These are phyloP conservation scores for Steinernema khuongi DNA, from an alignment of 1,140 invertebrate genomes.

Conservation along the genomic window DNA sequence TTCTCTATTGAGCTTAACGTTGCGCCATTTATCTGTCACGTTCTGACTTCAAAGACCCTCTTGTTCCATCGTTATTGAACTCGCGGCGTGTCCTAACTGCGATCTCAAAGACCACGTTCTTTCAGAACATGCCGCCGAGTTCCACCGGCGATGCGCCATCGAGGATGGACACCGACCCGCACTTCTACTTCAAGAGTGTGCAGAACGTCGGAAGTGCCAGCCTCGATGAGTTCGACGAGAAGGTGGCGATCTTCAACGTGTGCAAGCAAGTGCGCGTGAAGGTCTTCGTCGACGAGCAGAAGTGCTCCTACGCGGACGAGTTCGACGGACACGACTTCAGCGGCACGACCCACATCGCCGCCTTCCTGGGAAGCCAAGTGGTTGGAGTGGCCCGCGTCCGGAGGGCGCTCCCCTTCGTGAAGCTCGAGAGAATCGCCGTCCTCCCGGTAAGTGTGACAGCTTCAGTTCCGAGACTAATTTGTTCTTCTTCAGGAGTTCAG, in stretches of 20 bases:
- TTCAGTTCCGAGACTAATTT: background rate
- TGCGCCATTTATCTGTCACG: background rate
- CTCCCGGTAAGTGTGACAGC: background rate
- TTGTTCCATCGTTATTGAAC: background rate
- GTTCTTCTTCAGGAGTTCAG: background rate
- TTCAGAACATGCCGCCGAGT: background rate
- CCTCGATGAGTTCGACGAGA: background rate
- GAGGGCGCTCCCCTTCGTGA: background rate
- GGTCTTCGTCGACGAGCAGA: background rate
- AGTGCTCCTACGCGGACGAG: background rate
- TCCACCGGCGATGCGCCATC: no score
- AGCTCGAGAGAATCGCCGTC: background rate
- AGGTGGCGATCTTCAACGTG: background rate
- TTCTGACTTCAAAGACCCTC: background rate
- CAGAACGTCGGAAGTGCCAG: background rate
- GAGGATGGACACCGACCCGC: background rate
- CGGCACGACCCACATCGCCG: background rate
- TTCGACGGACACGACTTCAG: slow-evolving; percentile 7
- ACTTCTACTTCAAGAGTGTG: background rate
- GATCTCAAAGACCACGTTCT: background rate
- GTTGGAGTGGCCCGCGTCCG: background rate
- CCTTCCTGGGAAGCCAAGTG: background rate
- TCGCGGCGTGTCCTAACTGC: background rate
- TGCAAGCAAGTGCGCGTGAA: background rate
- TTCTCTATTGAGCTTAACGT: no score